Evolutionary conservation across 2,797 vertebrate genomes (phyloP).

Genomic region (Danio jaintianensis): DNA sequence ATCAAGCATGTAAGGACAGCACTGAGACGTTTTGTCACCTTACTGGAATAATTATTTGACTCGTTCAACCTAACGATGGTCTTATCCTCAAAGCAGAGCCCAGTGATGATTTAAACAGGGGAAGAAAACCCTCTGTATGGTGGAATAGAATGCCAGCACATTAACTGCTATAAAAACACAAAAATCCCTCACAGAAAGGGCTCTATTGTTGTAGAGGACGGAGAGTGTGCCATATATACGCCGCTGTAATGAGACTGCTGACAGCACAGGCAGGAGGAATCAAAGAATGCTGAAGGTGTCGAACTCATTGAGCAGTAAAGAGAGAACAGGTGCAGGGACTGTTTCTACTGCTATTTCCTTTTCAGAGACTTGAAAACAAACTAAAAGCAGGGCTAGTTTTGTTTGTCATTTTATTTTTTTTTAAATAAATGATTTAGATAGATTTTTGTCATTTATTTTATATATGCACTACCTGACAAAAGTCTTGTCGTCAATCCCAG

Average conservation of each 20-base stretch:
- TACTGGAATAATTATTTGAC: slow-evolving; percentile 46
- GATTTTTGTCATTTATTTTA: neutral
- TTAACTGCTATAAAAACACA: slow-evolving; percentile 27
- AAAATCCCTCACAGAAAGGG: slow-evolving; percentile 29
- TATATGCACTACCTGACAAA: no score
- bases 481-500: no score
- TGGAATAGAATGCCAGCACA: slow-evolving; percentile 26
- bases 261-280: slow-evolving; percentile 32
- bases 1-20: slow-evolving; percentile 30
- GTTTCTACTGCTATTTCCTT: neutral
- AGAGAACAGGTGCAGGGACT: slow-evolving; percentile 7
- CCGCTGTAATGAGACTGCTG: slow-evolving; percentile 37
- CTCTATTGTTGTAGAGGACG: slow-evolving; percentile 17
- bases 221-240: slow-evolving; percentile 6
- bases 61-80: slow-evolving; percentile 47
- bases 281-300: slow-evolving; percentile 25
- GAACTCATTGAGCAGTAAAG: slow-evolving; percentile 13
- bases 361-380: neutral
- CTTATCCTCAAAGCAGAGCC: slow-evolving; percentile 12
- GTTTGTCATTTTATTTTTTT: neutral
- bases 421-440: neutral
- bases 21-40: slow-evolving; percentile 25
- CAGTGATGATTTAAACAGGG: slow-evolving; percentile 49
- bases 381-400: neutral
- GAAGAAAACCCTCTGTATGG: slow-evolving; percentile 38